phyloP scores from a whole-genome alignment of 2,113 vertebrate species.

The Gymnobelideus leadbeateri region DNA sequence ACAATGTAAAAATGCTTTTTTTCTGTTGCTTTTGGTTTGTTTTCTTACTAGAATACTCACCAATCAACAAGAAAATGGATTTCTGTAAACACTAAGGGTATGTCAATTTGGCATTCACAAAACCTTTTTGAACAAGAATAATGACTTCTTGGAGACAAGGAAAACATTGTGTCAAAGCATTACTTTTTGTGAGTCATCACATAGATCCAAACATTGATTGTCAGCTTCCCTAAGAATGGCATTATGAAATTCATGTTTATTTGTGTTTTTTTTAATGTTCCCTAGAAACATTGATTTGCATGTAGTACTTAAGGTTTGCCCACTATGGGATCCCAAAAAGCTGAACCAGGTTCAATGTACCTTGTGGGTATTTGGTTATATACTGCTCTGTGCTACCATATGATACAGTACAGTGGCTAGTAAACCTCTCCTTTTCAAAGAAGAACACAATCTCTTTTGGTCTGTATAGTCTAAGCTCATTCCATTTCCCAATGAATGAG shows the following conservation, averaged over 20 bases:
- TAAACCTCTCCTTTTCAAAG: background rate
- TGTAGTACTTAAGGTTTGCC: background rate
- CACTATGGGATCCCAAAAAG: background rate
- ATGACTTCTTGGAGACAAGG: background rate
- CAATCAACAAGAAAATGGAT: background rate
- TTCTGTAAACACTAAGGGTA: background rate
- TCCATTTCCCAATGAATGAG: background rate
- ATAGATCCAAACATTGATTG: background rate
- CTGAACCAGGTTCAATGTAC: background rate
- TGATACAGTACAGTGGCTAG: background rate
- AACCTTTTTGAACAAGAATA: background rate
- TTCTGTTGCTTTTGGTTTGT: background rate
- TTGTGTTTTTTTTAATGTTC: background rate
- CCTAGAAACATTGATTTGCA: background rate
- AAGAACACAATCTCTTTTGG: background rate
- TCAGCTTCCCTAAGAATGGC: background rate
- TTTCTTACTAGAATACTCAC: background rate
- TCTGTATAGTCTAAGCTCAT: background rate
- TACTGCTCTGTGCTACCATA: background rate
- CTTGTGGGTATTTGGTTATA: background rate
- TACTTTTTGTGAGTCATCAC: background rate
- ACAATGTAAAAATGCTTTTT: background rate
- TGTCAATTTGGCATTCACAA: background rate
- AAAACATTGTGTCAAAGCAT: background rate
- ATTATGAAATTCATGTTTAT: background rate